Evolutionary conservation across 64 coral and sea anemone genomes (phyloP), one percentile per base, ranked within the genome.

Genomic region (Montipora capricornis): DNA sequence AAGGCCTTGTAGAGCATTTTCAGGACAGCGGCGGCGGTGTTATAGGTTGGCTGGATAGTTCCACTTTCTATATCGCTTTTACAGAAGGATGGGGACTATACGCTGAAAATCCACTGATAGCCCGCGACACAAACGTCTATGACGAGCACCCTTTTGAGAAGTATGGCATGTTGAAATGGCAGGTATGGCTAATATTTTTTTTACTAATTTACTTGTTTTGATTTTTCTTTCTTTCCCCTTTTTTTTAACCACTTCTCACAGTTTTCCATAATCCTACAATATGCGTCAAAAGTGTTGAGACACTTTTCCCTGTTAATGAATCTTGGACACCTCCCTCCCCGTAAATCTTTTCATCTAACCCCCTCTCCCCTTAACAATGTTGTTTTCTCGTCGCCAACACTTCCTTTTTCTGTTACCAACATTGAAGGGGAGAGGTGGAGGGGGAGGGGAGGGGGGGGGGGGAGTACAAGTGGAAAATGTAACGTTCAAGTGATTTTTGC

Each of bases 121-220:
- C 96, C 1, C 59, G 68, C 29, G 93, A 97, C 1, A 97, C 96
- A 9, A 77, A 97, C 12, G 77, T 78, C 0, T 97, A 97, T 50
- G 44, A 94, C 2, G 86, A 89, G 3, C 82, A 95, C 24, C 96
- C 84, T 12, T 89, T 97, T 69, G 89, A 94, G 74, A 92, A 94
- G 22, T 97, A 92, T 29, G 96, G 96, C 29, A 97, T 97, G 96
- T 73, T 97, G n/a, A 97, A 97, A 74, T 97, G 96, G 96, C 96
- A 97, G 89, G 89, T 97, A 79, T 20, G 92, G 47, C 12, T 12
- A 48, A 8, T 1, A 48, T 47, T 80, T 80, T 6, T 7, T 12
- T 73, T 1, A 16, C 3, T 49, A 4, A 66, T 68, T 44, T 37
- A 16, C 68, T 76, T 11, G 19, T 75, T 52, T 5, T 58, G 16